phyloP scores from a whole-genome alignment of 2,888 invertebrate species.

The Campoletis raptor region DNA sequence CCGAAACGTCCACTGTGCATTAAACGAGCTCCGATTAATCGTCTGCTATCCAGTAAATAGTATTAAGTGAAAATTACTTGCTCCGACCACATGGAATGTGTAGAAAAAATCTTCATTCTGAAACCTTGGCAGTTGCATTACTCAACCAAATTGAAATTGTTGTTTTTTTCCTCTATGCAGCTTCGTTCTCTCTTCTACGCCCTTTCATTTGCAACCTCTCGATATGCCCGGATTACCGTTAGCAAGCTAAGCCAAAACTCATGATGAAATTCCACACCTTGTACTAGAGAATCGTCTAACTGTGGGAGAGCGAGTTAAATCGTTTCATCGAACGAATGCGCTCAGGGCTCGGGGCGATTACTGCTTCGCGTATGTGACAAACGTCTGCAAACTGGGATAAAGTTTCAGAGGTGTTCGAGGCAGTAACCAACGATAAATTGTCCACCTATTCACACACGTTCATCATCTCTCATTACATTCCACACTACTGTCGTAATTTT shows the following conservation, averaged over 20 bases:
- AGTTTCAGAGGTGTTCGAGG: conserved; percentile 41
- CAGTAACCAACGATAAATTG: conserved; percentile 62
- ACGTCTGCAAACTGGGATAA: conserved; percentile 42
- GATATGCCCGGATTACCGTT: neutral
- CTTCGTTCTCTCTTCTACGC: neutral
- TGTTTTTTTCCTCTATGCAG: neutral
- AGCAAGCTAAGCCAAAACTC: conserved; percentile 30
- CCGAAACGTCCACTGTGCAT: conserved; percentile 44
- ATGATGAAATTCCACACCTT: conserved; percentile 65
- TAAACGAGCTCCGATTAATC: conserved; percentile 55
- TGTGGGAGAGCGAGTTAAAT: conserved; percentile 49
- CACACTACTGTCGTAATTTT: neutral
- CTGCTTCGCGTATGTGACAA: conserved; percentile 22
- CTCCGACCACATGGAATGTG: neutral
- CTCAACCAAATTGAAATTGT: neutral
- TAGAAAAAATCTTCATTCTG: neutral
- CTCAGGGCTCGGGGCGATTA: conserved; percentile 63
- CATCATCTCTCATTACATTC: conserved; percentile 14
- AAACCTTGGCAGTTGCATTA: neutral
- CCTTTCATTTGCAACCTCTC: neutral
- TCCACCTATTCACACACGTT: conserved; percentile 50
- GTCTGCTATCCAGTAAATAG: conserved; percentile 26
- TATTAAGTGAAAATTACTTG: neutral
- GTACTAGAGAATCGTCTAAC: conserved; percentile 45
- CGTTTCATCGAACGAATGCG: conserved; percentile 64